phyloP scores from a whole-genome alignment of 2,888 invertebrate species.

The Pseudococcus longispinus region DNA sequence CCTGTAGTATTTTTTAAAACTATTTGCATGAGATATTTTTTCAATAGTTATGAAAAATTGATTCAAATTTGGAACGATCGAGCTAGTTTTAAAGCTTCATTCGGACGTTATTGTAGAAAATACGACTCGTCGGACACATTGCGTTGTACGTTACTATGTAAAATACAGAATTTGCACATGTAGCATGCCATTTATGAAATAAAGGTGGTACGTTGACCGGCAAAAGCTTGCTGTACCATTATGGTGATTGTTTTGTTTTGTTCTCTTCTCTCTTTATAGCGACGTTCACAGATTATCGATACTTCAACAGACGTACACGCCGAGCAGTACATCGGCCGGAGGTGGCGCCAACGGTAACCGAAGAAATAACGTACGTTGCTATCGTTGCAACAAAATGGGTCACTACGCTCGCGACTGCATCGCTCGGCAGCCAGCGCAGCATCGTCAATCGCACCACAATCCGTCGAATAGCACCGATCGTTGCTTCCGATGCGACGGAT shows the following conservation, averaged over 20 bases:
- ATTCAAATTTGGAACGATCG: too few relatives aligned
- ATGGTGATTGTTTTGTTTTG: neutral
- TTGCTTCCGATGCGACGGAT: slow-evolving; percentile 2
- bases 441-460: neutral
- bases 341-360: neutral
- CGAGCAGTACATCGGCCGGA: neutral
- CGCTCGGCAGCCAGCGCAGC: neutral
- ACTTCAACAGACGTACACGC: neutral
- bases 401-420: slow-evolving; percentile 7
- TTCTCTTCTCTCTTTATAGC: slow-evolving; percentile 26
- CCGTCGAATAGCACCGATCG: neutral
- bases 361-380: slow-evolving; percentile 1
- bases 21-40: too few relatives aligned
- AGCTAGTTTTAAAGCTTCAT: too few relatives aligned
- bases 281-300: slow-evolving; percentile 47
- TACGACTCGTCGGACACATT: too few relatives aligned
- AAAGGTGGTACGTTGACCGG: neutral
- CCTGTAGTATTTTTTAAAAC: too few relatives aligned
- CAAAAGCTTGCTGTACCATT: neutral
- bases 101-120: too few relatives aligned
- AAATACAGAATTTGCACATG: too few relatives aligned
- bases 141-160: too few relatives aligned
- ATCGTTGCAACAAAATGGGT: slow-evolving; percentile 30
- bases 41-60: too few relatives aligned
- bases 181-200: neutral